A percentile compares a stretch with the other conserved stretches of the same genome.
Conservation (phyloP, 2,888 invertebrate species). For the Drosophila nr. fundita region DNA sequence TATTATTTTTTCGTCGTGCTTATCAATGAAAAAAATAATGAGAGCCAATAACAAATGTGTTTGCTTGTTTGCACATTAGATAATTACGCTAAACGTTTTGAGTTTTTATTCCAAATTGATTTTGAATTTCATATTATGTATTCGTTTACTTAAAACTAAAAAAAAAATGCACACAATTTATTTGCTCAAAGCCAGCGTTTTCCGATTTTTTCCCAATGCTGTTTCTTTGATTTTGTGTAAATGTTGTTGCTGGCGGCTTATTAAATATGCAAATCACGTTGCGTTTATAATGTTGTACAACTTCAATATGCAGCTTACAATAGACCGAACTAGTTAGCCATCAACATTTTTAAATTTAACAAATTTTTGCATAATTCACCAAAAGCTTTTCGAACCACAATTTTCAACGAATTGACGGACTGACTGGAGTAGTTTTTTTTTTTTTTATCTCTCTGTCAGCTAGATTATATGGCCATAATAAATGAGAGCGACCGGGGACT, state of each 20-base stretch:
- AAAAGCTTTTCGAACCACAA: constrained; percentile 16
- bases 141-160: constrained; percentile 44
- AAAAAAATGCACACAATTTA: constrained; percentile 40
- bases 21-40: constrained; percentile 42
- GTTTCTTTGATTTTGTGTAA: constrained; percentile 28
- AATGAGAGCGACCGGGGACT: constrained; percentile 45
- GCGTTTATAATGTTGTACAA: constrained; percentile 58
- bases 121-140: constrained; percentile 57
- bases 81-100: constrained; percentile 76
- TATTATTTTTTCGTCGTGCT: constrained; percentile 19
- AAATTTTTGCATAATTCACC: constrained; percentile 47
- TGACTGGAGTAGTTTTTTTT: constrained; percentile 34
- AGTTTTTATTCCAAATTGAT: constrained; percentile 68
- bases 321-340: constrained; percentile 54
- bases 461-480: constrained; percentile 56
- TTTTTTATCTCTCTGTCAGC: constrained; percentile 10
- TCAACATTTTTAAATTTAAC: constrained; percentile 35
- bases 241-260: constrained; percentile 19
- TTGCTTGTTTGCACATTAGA: constrained; percentile 40
- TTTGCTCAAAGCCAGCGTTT: constrained; percentile 26
- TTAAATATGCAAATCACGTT: constrained; percentile 72
- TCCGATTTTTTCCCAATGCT: neutral
- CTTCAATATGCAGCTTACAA: constrained; percentile 70
- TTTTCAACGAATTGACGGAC: constrained; percentile 5
- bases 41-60: constrained; percentile 15